Conservation (phyloP, 2,888 invertebrate genomes). For the Amphimallon solstitiale region DNA sequence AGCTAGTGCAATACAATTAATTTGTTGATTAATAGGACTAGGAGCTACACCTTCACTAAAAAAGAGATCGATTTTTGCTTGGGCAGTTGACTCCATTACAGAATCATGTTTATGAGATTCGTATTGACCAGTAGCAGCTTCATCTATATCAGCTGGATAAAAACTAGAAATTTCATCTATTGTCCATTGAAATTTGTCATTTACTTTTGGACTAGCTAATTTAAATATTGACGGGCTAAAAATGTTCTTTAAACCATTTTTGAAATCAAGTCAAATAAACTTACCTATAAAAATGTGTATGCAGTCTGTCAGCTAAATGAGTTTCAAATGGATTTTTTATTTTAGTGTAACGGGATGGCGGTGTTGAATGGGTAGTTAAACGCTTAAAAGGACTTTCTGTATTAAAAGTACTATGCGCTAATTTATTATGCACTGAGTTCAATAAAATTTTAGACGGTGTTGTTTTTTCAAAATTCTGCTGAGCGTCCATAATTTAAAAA, state of each 20-base stretch:
- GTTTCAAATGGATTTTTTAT: conserved; percentile 77
- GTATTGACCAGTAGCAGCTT: conserved; percentile 70
- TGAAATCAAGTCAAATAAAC: background rate
- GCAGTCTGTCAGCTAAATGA: conserved; percentile 71
- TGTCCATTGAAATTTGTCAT: conserved; percentile 73
- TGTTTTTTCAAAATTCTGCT: conserved; percentile 35
- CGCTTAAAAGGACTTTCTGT: conserved; percentile 59
- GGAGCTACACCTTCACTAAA: conserved; percentile 61
- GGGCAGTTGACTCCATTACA: conserved; percentile 71
- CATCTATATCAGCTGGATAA: conserved; percentile 76
- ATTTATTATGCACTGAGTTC: conserved; percentile 41
- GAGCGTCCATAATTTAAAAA: conserved; percentile 42
- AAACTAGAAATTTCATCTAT: conserved; percentile 77
- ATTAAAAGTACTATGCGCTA: conserved; percentile 38
- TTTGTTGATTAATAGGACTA: conserved; percentile 56
- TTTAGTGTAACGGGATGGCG: conserved; percentile 68
- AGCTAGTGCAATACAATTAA: conserved; percentile 41
- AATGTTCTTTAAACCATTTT: conserved; percentile 35
- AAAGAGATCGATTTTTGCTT: conserved; percentile 72
- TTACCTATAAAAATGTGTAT: conserved; percentile 77
- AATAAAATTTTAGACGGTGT: conserved; percentile 38
- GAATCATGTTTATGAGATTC: conserved; percentile 72
- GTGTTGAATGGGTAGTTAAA: conserved; percentile 65
- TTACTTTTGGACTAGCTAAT: conserved; percentile 59
- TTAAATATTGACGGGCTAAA: conserved; percentile 62